Evolutionary conservation across 2,797 vertebrate species (phyloP).

Genomic region (Numenius phaeopus): DNA sequence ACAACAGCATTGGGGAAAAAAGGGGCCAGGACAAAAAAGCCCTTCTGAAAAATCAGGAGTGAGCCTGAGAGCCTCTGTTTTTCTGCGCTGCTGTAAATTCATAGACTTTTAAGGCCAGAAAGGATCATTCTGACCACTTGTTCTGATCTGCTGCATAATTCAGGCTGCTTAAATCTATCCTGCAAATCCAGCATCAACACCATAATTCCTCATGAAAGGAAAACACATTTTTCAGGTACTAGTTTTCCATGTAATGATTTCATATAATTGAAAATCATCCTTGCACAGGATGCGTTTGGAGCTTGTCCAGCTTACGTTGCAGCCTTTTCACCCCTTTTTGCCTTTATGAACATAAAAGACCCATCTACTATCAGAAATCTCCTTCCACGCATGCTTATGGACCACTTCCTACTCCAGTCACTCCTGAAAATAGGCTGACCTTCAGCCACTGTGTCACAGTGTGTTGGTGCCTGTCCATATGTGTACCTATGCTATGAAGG

Average conservation of each 20-base stretch:
- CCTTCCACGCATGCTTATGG: not conserved
- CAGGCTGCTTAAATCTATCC: not conserved
- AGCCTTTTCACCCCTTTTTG: not conserved
- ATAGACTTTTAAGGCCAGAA: not conserved
- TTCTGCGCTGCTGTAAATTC: not conserved
- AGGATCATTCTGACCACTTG: not conserved
- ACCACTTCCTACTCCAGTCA: not conserved
- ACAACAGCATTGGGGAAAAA: not conserved
- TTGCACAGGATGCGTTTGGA: accelerated
- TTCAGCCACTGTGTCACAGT: not conserved
- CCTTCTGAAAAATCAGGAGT: not conserved
- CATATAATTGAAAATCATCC: not conserved
- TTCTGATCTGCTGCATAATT: too few species aligned
- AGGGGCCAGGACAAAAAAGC: not conserved
- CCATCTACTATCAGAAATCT: not conserved
- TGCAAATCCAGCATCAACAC: not conserved
- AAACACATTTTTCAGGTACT: not conserved
- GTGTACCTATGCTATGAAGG: not conserved
- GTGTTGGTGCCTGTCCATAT: too few species aligned
- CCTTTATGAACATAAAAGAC: too few species aligned
- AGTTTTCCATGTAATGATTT: not conserved
- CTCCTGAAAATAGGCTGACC: not conserved
- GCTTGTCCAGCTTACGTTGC: accelerated
- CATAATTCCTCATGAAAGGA: not conserved
- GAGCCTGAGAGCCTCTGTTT: accelerated